Base-by-base conservation (phyloP, 2,797 vertebrate species). In the Falco cherrug region DNA sequence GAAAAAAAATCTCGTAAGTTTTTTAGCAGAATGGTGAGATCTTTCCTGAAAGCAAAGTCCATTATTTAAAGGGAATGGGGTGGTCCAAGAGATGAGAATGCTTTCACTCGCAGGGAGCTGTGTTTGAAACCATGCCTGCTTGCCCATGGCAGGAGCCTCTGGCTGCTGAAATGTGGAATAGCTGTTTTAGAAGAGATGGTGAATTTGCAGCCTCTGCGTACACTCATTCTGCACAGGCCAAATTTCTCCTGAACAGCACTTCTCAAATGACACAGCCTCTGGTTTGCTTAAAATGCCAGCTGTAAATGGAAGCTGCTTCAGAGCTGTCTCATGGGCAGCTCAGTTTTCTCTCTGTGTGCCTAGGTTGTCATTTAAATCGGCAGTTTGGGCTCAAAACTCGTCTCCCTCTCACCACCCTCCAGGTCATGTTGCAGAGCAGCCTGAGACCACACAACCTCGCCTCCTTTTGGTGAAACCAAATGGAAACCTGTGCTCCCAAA, bases 231-330 rank as follows among this genome's bases (percentile, higher is more conserved):
- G 37, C 35, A 48, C 41, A 69, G 65, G 69, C 39, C 74, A 90
- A 16, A 64, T 81, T 87, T 92, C 77, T 85, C 37, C 80, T 20
- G 2, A 89, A 78, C 41, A 64, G 83, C 33, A 1, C 73, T 84
- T 86, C 80, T 90, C 83, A 90, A 81, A 77, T 83, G 80, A 95
- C 86, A 95, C 25, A 82, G 94, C 19, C 51, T 67, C 78, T 85
- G 78, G 53, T 70, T 89, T 73, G 78, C 71, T 90, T 82, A 51
- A 91, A 92, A 77, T 67, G 67, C 43, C 93, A 95, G 91, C 78
- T 73, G 71, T 68, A 90, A 57, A 70, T 0, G 3, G 33, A 84
- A 19, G 81, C 47, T 84, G 74, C 77, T 54, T 68, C 2, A 4
- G 59, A 82, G 89, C 50, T 6, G 10, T 79, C 69, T 87, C 63